Conservation (phyloP, 2,113 vertebrate species). For the Labeo catla region DNA sequence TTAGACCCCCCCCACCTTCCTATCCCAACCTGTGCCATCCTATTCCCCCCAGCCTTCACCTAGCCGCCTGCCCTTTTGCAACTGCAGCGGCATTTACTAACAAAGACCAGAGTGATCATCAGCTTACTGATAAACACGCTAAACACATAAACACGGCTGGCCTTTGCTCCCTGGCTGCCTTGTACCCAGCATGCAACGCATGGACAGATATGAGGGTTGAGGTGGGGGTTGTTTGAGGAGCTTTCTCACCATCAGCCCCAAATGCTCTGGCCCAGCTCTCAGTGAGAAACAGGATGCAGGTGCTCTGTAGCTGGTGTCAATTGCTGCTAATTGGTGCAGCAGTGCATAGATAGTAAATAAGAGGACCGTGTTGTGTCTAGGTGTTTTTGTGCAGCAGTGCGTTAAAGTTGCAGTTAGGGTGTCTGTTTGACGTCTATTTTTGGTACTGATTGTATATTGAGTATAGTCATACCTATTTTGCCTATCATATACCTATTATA, state of each 20-base stretch:
- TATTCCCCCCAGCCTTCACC: slow-evolving; percentile 37
- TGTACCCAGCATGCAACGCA: slow-evolving; percentile 27
- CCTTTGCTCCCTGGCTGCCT: slow-evolving; percentile 16
- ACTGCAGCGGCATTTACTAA: slow-evolving; percentile 45
- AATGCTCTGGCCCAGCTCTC: slow-evolving; percentile 69
- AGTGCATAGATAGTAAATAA: slow-evolving; percentile 68
- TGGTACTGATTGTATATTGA: slow-evolving; percentile 14
- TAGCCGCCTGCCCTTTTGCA: slow-evolving; percentile 50
- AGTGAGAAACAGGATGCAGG: slow-evolving; percentile 68
- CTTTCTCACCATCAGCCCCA: slow-evolving; percentile 55
- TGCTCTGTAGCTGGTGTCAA: slow-evolving; percentile 77
- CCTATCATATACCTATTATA: too few relatives aligned
- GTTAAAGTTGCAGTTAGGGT: slow-evolving; percentile 3
- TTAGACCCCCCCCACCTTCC: not conserved
- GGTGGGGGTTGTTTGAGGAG: not conserved
- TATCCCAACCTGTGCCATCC: slow-evolving; percentile 42
- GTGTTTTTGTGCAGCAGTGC: slow-evolving; percentile 22
- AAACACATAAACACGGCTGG: slow-evolving; percentile 37
- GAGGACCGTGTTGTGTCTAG: slow-evolving; percentile 15
- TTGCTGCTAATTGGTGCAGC: slow-evolving; percentile 81
- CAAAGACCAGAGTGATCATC: slow-evolving; percentile 46
- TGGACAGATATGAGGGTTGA: slow-evolving; percentile 14
- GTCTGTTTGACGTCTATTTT: slow-evolving; percentile 17
- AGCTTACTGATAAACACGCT: slow-evolving; percentile 39
- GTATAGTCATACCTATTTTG: too few relatives aligned